phyloP scores from a whole-genome alignment of 2,113 vertebrate genomes.

The Anolis carolinensis region DNA sequence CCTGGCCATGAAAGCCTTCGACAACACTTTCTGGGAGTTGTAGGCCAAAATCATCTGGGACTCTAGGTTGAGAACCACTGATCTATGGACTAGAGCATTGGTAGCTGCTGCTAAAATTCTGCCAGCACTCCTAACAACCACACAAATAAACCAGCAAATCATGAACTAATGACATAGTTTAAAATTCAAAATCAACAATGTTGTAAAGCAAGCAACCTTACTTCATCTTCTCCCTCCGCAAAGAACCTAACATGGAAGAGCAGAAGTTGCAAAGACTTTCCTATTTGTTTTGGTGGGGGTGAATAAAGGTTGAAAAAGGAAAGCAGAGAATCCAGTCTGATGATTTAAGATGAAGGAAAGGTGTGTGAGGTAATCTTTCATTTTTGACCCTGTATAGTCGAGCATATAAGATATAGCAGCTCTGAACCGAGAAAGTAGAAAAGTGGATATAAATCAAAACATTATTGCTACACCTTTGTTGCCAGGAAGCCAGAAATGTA shows the following conservation, averaged over 20 bases:
- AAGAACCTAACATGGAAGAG: not conserved
- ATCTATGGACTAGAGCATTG: too few species aligned
- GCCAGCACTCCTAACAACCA: too few species aligned
- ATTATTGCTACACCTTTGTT: slow-evolving; percentile 29
- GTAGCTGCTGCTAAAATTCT: too few species aligned
- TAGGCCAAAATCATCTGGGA: too few species aligned
- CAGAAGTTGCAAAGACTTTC: not conserved
- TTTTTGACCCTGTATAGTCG: slow-evolving; percentile 18
- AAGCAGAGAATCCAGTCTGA: not conserved
- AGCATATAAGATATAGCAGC: slow-evolving; percentile 24
- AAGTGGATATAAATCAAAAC: slow-evolving; percentile 29
- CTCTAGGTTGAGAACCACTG: too few species aligned
- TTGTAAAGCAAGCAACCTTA: too few species aligned
- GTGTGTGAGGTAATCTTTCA: slow-evolving; percentile 27
- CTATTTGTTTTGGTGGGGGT: not conserved
- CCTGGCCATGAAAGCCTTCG: too few species aligned
- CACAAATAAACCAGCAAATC: too few species aligned
- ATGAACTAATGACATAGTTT: too few species aligned
- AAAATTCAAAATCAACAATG: too few species aligned
- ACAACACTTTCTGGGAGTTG: too few species aligned
- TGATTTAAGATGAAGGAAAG: slow-evolving; percentile 21
- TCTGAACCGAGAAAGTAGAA: slow-evolving; percentile 9
- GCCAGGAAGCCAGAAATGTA: slow-evolving; percentile 1
- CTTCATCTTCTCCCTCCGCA: not conserved
- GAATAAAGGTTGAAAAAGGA: slow-evolving; percentile 3